Base-by-base conservation (phyloP, 2,888 invertebrate genomes). In the Eupithecia subfuscata region DNA sequence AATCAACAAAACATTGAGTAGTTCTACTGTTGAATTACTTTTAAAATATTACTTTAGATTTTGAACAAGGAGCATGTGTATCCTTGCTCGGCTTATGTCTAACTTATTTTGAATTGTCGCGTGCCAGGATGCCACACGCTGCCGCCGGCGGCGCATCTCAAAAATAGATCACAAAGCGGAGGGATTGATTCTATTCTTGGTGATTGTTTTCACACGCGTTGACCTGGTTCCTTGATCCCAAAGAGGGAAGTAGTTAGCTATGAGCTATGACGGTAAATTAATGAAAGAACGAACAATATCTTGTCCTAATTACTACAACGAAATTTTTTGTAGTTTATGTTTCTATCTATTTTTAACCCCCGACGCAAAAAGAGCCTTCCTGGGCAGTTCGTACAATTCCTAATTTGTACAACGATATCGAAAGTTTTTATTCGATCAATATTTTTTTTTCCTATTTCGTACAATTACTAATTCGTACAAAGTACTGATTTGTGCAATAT, bases 161-260 rank as follows among this genome's bases (percentile, higher is more conserved):
- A 85, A 93, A 90, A 92, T 93, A 94, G 88, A 86, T 78, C 82
- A 86, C 88, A 82, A 85, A 85, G 86, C 81, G 90, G 92, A 92
- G 93, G 93, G 91, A 88, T 88, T 81, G 79, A 84, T 82, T 85
- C 91, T 92, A 93, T 92, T 91, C 89, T 81, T 82, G 86, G 87
- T 83, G 82, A 75, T 84, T 87, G 86, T 87, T 86, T 88, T 85
- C 80, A 83, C 74, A 75, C 81, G 81, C 81, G 81, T 80, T 84
- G 81, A 84, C 82, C 83, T 84, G 84, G 84, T 85, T 83, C 82
- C 79, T 79, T 34, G 43, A 34, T 78, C 68, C 40, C 40, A 56
- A 60, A 68, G 60, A 22, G 60, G 68, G 68, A 45, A 67, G 40
- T 37, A 40, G 37, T 18, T 40, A 11, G 34, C 64, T 64, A 0